Evolutionary conservation across 2,888 invertebrate species (phyloP).

Genomic region (Gryllus longicercus): DNA sequence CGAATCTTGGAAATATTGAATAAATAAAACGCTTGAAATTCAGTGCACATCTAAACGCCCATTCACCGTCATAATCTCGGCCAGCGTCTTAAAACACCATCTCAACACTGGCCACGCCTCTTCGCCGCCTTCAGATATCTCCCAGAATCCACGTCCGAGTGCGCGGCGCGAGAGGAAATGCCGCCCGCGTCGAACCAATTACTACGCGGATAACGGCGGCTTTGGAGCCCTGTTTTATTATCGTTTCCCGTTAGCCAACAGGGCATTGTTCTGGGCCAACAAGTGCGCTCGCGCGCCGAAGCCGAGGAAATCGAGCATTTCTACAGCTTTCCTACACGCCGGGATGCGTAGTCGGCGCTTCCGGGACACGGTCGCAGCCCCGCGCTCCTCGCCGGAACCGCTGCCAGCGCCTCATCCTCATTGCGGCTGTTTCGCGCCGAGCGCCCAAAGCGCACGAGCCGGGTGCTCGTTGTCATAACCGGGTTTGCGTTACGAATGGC

Average conservation of each 20-base stretch:
- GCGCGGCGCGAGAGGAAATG: too few relatives aligned
- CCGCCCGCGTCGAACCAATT: not conserved
- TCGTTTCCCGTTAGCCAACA: constrained; percentile 5
- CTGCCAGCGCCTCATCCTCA: not conserved
- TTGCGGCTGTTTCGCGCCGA: not conserved
- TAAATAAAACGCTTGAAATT: too few relatives aligned
- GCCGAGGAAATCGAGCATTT: constrained; percentile 8
- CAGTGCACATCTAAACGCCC: too few relatives aligned
- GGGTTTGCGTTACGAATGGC: too few relatives aligned
- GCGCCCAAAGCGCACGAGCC: not conserved
- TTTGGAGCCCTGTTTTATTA: not conserved
- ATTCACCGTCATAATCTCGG: too few relatives aligned
- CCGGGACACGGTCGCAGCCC: not conserved
- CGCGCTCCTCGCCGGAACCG: not conserved
- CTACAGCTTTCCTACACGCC: constrained; percentile 11
- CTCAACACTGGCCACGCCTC: too few relatives aligned
- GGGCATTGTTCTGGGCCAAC: constrained; percentile 7
- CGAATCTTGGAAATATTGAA: too few relatives aligned
- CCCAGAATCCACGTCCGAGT: too few relatives aligned
- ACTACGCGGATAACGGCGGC: not conserved
- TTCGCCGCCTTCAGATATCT: too few relatives aligned
- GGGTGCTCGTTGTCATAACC: too few relatives aligned
- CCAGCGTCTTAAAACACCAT: too few relatives aligned
- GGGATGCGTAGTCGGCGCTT: not conserved
- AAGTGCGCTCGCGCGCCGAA: not conserved